phyloP scores from a whole-genome alignment of 1,140 invertebrate genomes.

The Cydia pomonella region DNA sequence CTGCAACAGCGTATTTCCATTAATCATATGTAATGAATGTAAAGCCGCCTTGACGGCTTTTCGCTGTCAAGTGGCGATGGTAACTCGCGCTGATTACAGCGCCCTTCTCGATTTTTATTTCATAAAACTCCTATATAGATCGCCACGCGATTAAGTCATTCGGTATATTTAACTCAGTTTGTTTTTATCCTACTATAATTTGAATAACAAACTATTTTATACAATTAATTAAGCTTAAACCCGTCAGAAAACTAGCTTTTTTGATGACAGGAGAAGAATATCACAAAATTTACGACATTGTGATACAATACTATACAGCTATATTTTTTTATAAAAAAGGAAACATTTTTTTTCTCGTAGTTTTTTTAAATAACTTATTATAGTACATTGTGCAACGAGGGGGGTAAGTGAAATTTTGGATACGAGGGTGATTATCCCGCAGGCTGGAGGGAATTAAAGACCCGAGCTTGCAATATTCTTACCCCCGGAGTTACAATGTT shows the following conservation, averaged over 20 bases:
- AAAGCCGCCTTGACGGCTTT: background rate
- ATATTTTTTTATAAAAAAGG: too few relatives aligned
- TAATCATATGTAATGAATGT: background rate
- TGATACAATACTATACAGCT: too few relatives aligned
- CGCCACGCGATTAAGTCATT: background rate
- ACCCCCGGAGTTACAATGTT: too few relatives aligned
- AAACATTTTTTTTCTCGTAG: too few relatives aligned
- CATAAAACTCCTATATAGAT: background rate
- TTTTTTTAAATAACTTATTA: too few relatives aligned
- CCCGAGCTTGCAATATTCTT: too few relatives aligned
- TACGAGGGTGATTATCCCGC: too few relatives aligned
- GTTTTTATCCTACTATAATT: background rate
- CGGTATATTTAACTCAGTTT: background rate
- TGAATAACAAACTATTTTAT: background rate
- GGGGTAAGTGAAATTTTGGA: too few relatives aligned
- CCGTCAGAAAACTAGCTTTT: background rate
- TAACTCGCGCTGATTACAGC: background rate
- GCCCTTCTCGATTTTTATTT: too few relatives aligned
- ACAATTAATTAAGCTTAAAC: background rate
- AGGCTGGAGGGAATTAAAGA: too few relatives aligned
- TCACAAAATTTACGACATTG: background rate
- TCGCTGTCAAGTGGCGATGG: background rate
- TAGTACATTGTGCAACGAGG: too few relatives aligned
- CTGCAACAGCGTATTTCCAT: constrained; percentile 41
- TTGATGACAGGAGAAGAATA: background rate